Evolutionary conservation across 2,113 vertebrate genomes (phyloP), one percentile per base, ranked within the genome.

Genomic region (Arvicanthis niloticus): DNA sequence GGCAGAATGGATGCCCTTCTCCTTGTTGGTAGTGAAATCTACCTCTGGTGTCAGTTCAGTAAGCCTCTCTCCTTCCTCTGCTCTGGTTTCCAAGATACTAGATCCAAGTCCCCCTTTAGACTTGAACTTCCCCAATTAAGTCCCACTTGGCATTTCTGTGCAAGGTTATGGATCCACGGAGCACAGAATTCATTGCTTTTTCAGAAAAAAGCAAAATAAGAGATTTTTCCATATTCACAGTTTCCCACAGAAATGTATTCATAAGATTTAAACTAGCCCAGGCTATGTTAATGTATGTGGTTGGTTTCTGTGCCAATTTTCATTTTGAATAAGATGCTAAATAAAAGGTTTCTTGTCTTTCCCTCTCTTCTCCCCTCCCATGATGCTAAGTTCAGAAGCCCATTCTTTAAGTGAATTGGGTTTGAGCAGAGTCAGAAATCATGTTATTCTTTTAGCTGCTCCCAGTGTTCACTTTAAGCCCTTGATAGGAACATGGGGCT

Each of bases 221-320:
- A 97, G 97, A 96, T 98, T 98, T 62, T 99, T 99, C 98, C 98
- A 98, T 98, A 98, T 98, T 98, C 98, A 98, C 97, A 98, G 98
- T 99, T 98, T 98, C 98, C 98, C 98, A 98, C 98, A 99, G 98
- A 98, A 99, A 98, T 98, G 98, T 98, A 98, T 98, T 98, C 98
- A 98, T 98, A 98, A 98, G 97, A 98, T 98, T 98, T 98, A 98
- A 99, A 98, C 97, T 98, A 97, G 97, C 97, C 97, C 98, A 94
- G 98, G 98, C 98, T 98, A 98, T 98, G 98, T 98, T 98, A 98
- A 98, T 98, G 97, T 98, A 98, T 98, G 98, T 98, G 98, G 98
- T 98, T 98, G 98, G 95, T 97, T 98, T 97, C 97, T 96, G 97
- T 98, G 98, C 98, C 98, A 98, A 97, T 97, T 98, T 98, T 98